These are phyloP conservation scores for Camponotus pennsylvanicus DNA, from an alignment of 1,140 invertebrate genomes.

Conservation along the genomic window DNA sequence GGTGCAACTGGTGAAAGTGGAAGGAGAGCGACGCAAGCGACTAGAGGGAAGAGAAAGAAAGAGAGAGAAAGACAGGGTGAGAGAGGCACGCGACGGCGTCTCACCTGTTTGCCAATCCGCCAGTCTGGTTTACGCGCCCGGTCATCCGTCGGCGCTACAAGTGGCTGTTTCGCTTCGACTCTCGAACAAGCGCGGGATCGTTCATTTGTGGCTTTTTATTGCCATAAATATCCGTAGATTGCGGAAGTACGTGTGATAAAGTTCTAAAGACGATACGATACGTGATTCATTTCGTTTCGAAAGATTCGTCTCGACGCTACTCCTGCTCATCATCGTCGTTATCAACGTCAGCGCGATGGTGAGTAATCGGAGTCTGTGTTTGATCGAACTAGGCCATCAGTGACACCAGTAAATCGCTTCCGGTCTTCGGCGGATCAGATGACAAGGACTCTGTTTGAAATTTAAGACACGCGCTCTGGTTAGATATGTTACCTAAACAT, in stretches of 20 bases:
- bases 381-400: constrained; percentile 38
- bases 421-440: neutral
- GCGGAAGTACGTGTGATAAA: constrained; percentile 24
- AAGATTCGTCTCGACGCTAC: neutral
- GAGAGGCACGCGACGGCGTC: constrained; percentile 76
- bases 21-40: constrained; percentile 29
- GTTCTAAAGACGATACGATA: constrained; percentile 8
- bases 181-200: constrained; percentile 51
- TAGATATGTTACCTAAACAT: constrained; percentile 7
- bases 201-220: constrained; percentile 22
- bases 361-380: constrained; percentile 47
- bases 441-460: constrained; percentile 28
- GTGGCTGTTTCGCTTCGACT: constrained; percentile 71
- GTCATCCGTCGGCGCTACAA: constrained; percentile 78
- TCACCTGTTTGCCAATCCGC: constrained; percentile 79
- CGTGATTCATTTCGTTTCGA: constrained; percentile 10
- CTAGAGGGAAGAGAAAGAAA: constrained; percentile 15
- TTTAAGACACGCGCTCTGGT: neutral
- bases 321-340: constrained; percentile 11
- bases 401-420: constrained; percentile 38
- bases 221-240: neutral
- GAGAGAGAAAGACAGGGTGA: constrained; percentile 51
- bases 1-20: constrained; percentile 61
- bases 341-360: constrained; percentile 28
- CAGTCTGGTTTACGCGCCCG: constrained; percentile 80